Conservation (phyloP, 2,797 vertebrate genomes). For the Rhinoraja longicauda region DNA sequence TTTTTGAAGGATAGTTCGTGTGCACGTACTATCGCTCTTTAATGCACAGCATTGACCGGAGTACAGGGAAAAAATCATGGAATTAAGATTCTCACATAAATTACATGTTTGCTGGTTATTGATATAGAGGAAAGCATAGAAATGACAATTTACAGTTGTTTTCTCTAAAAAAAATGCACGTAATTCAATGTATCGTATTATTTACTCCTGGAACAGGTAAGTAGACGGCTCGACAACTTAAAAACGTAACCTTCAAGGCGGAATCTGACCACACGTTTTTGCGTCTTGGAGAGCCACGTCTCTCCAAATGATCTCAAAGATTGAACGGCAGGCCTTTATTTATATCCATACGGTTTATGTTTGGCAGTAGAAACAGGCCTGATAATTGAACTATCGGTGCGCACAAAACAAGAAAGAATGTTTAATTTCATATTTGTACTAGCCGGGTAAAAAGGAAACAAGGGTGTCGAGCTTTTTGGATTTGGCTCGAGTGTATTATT, state of each 20-base stretch:
- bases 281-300: conserved; percentile 33
- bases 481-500: not conserved
- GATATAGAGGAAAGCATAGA: not conserved
- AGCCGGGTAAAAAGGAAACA: conserved; percentile 33
- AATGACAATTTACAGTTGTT: not conserved
- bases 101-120: not conserved
- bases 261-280: not conserved
- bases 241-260: not conserved
- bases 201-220: not conserved
- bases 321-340: conserved; percentile 1
- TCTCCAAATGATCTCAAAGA: conserved; percentile 14
- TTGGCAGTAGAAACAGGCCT: not conserved
- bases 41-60: no score
- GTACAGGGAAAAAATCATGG: not conserved
- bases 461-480: not conserved
- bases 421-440: not conserved
- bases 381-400: no score
- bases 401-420: not conserved
- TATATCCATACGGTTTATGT: not conserved
- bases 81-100: not conserved
- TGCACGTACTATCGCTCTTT: not conserved
- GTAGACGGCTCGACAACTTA: not conserved
- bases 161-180: not conserved
- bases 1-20: not conserved
- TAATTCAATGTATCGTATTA: not conserved